phyloP scores from a whole-genome alignment of 2,888 invertebrate species.

The Xestia ashworthii region DNA sequence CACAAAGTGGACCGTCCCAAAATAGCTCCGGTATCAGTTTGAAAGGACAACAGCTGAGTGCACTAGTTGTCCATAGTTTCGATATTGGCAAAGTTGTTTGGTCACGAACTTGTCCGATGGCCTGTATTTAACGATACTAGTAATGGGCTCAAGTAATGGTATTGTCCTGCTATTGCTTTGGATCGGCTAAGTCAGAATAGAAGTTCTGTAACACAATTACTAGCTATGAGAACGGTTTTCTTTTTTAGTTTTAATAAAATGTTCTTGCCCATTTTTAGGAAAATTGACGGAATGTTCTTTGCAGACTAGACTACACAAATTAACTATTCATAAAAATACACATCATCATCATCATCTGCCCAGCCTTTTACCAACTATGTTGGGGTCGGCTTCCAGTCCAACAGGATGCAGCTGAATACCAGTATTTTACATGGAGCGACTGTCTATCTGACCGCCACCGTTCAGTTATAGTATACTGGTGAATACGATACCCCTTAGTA shows the following conservation, averaged over 20 bases:
- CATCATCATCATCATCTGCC: too few relatives aligned
- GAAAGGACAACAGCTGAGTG: constrained; percentile 77
- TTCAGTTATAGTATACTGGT: too few relatives aligned
- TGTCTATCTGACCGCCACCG: too few relatives aligned
- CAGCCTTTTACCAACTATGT: too few relatives aligned
- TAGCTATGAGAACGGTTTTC: background rate
- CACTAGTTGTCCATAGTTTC: constrained; percentile 73
- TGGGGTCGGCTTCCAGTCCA: too few relatives aligned
- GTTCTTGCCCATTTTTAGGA: background rate
- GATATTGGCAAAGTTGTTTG: constrained; percentile 79
- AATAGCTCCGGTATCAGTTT: constrained; percentile 72
- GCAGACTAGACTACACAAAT: background rate
- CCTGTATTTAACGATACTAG: constrained; percentile 68
- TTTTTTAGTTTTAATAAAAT: background rate
- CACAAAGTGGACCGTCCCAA: constrained; percentile 42
- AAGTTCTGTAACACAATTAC: constrained; percentile 14
- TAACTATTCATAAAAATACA: background rate
- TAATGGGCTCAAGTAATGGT: constrained; percentile 50
- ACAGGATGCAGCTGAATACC: too few relatives aligned
- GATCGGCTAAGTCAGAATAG: constrained; percentile 24
- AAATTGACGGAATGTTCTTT: background rate
- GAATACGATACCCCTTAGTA: too few relatives aligned
- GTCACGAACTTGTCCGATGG: constrained; percentile 72
- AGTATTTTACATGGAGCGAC: too few relatives aligned
- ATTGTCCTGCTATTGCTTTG: constrained; percentile 44